Conservation (phyloP, 2,888 invertebrate species). For the Amblyteles armatorius region DNA sequence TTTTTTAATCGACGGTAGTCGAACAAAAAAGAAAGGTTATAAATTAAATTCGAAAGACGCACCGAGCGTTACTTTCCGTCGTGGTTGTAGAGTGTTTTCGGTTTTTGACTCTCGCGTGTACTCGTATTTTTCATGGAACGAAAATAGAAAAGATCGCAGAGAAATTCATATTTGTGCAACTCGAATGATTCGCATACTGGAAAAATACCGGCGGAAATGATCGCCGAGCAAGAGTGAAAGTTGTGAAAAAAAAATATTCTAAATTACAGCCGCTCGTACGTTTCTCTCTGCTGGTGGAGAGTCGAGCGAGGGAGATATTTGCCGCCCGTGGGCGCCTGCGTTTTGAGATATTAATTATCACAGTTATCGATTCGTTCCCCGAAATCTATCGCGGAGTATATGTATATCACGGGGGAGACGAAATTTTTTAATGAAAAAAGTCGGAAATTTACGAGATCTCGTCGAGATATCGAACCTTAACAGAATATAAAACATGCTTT, state of each 20-base stretch:
- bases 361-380: neutral
- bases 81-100: too few species aligned
- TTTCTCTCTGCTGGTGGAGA: slow-evolving; percentile 52
- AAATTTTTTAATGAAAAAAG: neutral
- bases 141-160: neutral
- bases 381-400: slow-evolving; percentile 4
- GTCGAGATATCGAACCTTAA: neutral
- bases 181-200: neutral
- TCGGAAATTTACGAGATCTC: neutral
- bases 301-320: neutral
- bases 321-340: slow-evolving; percentile 2
- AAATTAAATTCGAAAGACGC: neutral
- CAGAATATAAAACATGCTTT: neutral
- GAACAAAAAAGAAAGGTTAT: neutral
- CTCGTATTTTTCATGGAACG: neutral
- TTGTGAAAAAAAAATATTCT: slow-evolving; percentile 72
- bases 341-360: neutral
- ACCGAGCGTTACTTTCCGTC: neutral
- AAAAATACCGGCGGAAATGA: neutral
- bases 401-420: neutral
- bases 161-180: neutral
- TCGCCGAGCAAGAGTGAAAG: slow-evolving; percentile 44
- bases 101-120: too few species aligned
- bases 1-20: neutral
- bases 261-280: slow-evolving; percentile 74